A percentile compares a stretch with the other conserved stretches of the same genome.
These are phyloP conservation scores for Chelonus formosanus DNA, from an alignment of 2,888 invertebrate genomes.

Conservation along the genomic window DNA sequence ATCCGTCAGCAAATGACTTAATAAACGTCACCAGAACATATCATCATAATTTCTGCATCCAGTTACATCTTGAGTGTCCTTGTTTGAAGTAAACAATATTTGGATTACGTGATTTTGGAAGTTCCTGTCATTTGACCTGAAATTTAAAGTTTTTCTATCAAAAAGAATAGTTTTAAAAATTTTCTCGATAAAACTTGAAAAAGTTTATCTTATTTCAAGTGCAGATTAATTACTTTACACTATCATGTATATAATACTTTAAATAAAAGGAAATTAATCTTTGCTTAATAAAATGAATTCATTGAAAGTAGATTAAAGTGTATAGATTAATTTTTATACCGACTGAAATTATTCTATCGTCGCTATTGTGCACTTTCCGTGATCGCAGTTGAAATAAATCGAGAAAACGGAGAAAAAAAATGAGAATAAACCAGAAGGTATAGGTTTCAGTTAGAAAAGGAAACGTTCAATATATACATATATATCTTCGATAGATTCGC, in stretches of 20 bases:
- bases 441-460: not conserved
- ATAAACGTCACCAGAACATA: constrained; percentile 29
- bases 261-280: no score
- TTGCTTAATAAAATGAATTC: no score
- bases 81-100: no score
- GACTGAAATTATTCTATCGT: constrained; percentile 1
- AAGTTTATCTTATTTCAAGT: no score
- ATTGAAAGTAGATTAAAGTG: no score
- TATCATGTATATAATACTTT: no score
- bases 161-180: no score
- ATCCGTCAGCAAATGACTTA: constrained; percentile 28
- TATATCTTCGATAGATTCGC: constrained; percentile 12
- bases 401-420: not conserved
- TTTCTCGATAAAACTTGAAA: no score
- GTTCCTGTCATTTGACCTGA: no score
- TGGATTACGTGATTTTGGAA: not conserved
- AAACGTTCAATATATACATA: constrained; percentile 13
- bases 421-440: not conserved
- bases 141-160: no score
- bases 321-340: no score
- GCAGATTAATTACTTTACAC: no score
- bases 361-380: not conserved
- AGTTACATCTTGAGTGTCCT: not conserved
- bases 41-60: constrained; percentile 22
- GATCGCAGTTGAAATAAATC: not conserved